A percentile compares a stretch with the other conserved stretches of the same genome.
phyloP scores from a whole-genome alignment of 2,113 vertebrate species.

The Pituophis catenifer region DNA sequence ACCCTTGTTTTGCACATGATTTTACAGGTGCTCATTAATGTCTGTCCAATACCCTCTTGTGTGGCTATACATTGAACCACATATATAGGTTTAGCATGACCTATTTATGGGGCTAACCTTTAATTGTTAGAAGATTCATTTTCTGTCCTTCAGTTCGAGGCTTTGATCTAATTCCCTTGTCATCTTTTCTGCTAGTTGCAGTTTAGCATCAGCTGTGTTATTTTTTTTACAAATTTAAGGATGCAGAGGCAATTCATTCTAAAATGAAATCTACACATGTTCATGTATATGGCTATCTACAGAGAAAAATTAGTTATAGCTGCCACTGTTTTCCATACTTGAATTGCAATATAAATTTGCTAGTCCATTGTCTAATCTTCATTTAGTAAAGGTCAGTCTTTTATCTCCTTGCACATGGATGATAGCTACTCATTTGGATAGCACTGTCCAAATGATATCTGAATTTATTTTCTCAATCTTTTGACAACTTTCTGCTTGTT shows the following conservation, averaged over 20 bases:
- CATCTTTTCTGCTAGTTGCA: background rate
- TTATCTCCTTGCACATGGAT: background rate
- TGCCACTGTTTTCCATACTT: background rate
- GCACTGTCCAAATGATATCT: background rate
- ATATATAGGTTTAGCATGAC: background rate
- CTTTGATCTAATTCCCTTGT: background rate
- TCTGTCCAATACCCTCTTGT: background rate
- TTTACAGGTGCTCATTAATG: background rate
- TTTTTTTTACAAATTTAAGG: background rate
- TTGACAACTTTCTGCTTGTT: slow-evolving; percentile 21
- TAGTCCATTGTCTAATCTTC: background rate
- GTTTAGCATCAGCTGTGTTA: background rate
- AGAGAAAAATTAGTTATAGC: slow-evolving; percentile 4
- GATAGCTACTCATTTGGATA: background rate
- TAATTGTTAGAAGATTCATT: background rate
- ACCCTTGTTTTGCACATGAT: background rate
- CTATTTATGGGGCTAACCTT: background rate
- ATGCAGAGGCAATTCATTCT: slow-evolving; percentile 38
- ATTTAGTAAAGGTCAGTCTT: background rate
- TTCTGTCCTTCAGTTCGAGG: background rate
- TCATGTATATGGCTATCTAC: fast-evolving
- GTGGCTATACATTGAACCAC: background rate
- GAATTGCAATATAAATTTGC: background rate
- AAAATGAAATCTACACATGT: background rate
- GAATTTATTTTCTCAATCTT: slow-evolving; percentile 12